phyloP scores from a whole-genome alignment of 2,888 invertebrate genomes.

The Pycnomerus fuliginosus region DNA sequence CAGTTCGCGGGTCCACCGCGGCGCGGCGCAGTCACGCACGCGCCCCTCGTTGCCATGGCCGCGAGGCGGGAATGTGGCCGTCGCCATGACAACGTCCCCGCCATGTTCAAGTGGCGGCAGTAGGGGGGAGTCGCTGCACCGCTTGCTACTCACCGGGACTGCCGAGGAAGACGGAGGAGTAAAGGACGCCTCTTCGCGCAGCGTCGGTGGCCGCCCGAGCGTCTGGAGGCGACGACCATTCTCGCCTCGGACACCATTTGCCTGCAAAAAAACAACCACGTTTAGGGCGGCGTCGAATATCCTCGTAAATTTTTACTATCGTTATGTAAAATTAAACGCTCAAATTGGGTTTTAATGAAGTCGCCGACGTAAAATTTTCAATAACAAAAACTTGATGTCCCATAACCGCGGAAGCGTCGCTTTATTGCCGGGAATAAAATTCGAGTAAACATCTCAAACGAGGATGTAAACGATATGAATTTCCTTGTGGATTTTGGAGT shows the following conservation, averaged over 20 bases:
- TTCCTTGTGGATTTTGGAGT: too few species aligned
- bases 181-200: slow-evolving; percentile 80
- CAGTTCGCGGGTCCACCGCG: slow-evolving; percentile 28
- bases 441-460: too few species aligned
- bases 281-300: slow-evolving; percentile 14
- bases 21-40: slow-evolving; percentile 38
- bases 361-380: too few species aligned
- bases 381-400: too few species aligned
- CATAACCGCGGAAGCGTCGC: too few species aligned
- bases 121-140: slow-evolving; percentile 20
- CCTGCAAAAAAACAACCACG: slow-evolving; percentile 61
- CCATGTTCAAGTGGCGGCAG: too few species aligned
- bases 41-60: slow-evolving; percentile 49
- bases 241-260: slow-evolving; percentile 89
- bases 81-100: slow-evolving; percentile 51
- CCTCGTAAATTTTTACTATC: too few species aligned
- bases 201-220: slow-evolving; percentile 71
- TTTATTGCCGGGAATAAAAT: too few species aligned
- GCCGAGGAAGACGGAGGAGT: slow-evolving; percentile 91
- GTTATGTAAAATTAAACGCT: too few species aligned
- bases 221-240: slow-evolving; percentile 70
- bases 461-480: too few species aligned
- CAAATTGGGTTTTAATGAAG: too few species aligned
- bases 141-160: slow-evolving; percentile 74
- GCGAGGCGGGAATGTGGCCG: slow-evolving; percentile 56